Evolutionary conservation across 1,140 invertebrate genomes (phyloP).

Genomic region (Lordiphosa clarofinis): DNA sequence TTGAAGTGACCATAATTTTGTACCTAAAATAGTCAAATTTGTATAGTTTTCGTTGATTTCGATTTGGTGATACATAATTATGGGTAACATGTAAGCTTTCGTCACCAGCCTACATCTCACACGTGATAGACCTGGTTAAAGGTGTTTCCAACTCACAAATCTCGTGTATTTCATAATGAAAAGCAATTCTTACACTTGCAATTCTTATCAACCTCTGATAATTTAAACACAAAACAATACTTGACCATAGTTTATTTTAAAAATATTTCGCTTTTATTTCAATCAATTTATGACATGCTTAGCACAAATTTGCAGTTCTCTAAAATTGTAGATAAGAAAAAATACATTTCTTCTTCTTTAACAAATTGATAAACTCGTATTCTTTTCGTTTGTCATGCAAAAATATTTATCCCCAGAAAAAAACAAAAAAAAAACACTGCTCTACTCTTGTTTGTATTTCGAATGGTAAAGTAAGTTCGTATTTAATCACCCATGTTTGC

Average conservation of each 20-base stretch:
- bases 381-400: slow-evolving; percentile 21
- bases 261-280: too few relatives aligned
- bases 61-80: too few relatives aligned
- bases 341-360: not conserved
- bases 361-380: not conserved
- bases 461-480: too few relatives aligned
- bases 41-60: too few relatives aligned
- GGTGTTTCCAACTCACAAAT: not conserved
- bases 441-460: slow-evolving; percentile 9
- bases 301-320: not conserved
- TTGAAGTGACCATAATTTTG: too few relatives aligned
- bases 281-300: too few relatives aligned
- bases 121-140: too few relatives aligned
- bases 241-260: too few relatives aligned
- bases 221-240: too few relatives aligned
- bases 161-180: slow-evolving; percentile 4
- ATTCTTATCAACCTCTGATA: slow-evolving; percentile 1
- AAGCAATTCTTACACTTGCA: not conserved
- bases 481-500: too few relatives aligned
- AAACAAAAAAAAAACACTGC: not conserved
- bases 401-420: slow-evolving; percentile 15
- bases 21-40: too few relatives aligned
- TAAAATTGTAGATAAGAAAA: not conserved
- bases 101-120: not conserved
- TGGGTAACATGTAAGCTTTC: too few relatives aligned